A percentile compares a stretch with the other conserved stretches of the same genome.
Evolutionary conservation across 92 coral and sea anemone species (phyloP).

Genomic region (Epizoanthus rinbou): DNA sequence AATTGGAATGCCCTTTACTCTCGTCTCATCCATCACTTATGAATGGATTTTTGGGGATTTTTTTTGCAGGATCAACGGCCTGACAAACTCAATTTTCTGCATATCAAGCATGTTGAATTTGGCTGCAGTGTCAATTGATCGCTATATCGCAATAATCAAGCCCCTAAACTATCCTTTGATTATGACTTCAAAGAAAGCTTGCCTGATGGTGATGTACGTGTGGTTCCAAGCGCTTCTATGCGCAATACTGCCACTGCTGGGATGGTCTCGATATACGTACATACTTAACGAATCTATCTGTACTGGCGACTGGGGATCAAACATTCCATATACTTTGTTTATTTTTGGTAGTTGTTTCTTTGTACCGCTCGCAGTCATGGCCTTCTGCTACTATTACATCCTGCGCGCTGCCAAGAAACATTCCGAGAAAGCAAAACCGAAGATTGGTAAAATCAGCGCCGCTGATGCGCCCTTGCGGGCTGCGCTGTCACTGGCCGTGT

Average conservation of each 20-base stretch:
- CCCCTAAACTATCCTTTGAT: constrained; percentile 75
- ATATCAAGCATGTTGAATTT: constrained; percentile 84
- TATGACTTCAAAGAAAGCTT: constrained; percentile 64
- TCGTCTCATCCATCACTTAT: constrained; percentile 79
- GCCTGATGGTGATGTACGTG: constrained; percentile 60
- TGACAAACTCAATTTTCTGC: constrained; percentile 78
- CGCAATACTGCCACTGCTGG: constrained; percentile 71
- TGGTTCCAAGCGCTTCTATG: constrained; percentile 80
- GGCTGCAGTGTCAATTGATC: constrained; percentile 85
- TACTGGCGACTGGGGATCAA: constrained; percentile 80
- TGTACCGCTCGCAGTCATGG: constrained; percentile 70
- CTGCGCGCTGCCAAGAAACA: constrained; percentile 83
- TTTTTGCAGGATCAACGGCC: constrained; percentile 83
- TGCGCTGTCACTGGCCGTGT: constrained; percentile 63
- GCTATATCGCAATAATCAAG: constrained; percentile 83
- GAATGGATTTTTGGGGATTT: constrained; percentile 73
- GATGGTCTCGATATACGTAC: constrained; percentile 82
- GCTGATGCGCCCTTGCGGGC: constrained; percentile 63
- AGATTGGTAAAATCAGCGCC: constrained; percentile 64
- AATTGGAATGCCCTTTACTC: constrained; percentile 84
- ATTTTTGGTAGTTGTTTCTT: constrained; percentile 78
- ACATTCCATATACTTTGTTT: constrained; percentile 78
- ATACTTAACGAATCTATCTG: constrained; percentile 85
- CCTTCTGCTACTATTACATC: constrained; percentile 74
- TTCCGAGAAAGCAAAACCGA: constrained; percentile 52